phyloP scores from a whole-genome alignment of 2,113 vertebrate genomes.

The Anhinga anhinga region DNA sequence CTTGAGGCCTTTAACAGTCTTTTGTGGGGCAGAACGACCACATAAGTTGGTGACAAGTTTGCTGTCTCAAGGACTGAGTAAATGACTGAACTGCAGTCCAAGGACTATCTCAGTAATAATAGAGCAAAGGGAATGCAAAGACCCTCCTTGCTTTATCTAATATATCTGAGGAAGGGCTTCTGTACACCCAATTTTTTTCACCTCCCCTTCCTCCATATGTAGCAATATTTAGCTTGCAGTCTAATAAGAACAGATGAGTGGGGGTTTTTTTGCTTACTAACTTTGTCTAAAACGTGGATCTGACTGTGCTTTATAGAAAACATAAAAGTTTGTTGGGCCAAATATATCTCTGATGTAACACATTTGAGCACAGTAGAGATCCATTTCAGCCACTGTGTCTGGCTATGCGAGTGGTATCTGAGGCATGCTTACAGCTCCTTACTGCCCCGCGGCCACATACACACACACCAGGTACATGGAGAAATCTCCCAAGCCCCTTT shows the following conservation, averaged over 20 bases:
- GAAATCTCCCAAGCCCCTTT: not conserved
- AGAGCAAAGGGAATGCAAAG: not conserved
- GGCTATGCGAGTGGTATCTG: not conserved
- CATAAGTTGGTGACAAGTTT: conserved; percentile 1
- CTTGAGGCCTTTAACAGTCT: conserved; percentile 16
- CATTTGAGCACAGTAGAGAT: not conserved
- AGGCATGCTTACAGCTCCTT: fast-evolving
- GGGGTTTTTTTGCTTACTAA: not conserved
- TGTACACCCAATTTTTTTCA: not conserved
- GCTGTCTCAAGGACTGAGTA: not conserved
- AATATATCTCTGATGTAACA: fast-evolving
- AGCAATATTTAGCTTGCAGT: not conserved
- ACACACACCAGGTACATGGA: fast-evolving
- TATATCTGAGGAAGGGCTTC: not conserved
- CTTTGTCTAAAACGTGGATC: not conserved
- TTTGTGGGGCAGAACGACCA: not conserved
- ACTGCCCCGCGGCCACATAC: fast-evolving
- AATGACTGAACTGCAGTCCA: conserved; percentile 1
- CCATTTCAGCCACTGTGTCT: not conserved
- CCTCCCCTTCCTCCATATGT: not conserved
- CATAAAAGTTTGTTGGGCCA: not conserved
- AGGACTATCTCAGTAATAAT: not conserved
- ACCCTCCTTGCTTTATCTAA: not conserved
- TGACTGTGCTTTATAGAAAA: not conserved
- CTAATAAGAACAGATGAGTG: not conserved